These are phyloP conservation scores for Heterochromis multidens DNA, from an alignment of 2,113 vertebrate genomes.

Conservation along the genomic window DNA sequence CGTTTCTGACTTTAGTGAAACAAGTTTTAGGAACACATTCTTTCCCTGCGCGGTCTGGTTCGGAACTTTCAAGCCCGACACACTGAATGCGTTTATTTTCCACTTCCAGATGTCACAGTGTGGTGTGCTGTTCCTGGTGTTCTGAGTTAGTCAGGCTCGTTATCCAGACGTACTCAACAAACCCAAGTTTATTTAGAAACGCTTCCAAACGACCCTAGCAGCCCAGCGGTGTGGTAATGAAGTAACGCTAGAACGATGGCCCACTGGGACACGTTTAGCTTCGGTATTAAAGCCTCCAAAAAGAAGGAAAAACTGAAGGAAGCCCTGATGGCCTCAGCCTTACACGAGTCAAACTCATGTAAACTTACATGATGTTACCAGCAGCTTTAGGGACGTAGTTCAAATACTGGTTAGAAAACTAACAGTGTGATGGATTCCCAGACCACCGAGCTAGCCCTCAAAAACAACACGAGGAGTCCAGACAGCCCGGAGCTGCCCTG, in stretches of 20 bases:
- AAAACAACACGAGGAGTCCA: slow-evolving; percentile 66
- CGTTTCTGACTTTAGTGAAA: not conserved
- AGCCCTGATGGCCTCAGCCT: not conserved
- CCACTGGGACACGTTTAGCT: not conserved
- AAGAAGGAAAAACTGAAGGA: not conserved
- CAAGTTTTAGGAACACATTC: not conserved
- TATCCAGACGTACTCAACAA: slow-evolving; percentile 5
- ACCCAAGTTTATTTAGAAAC: not conserved
- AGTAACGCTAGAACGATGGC: not conserved
- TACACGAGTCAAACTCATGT: not conserved
- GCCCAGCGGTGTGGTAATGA: too few relatives aligned
- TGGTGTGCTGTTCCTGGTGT: not conserved
- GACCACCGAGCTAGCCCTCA: not conserved
- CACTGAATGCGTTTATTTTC: not conserved
- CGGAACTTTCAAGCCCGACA: not conserved
- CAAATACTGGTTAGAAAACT: not conserved
- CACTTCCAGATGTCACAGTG: too few relatives aligned
- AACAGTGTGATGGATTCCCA: not conserved
- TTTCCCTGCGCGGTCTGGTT: not conserved
- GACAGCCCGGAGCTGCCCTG: slow-evolving; percentile 17
- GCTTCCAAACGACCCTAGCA: not conserved
- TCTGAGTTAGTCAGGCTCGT: not conserved
- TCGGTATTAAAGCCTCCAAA: not conserved
- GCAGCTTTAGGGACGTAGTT: not conserved
- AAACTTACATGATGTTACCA: slow-evolving; percentile 8